Evolutionary conservation across 2,113 vertebrate species (phyloP), one percentile per base, ranked within the genome.

Genomic region (Sorex fumeus): DNA sequence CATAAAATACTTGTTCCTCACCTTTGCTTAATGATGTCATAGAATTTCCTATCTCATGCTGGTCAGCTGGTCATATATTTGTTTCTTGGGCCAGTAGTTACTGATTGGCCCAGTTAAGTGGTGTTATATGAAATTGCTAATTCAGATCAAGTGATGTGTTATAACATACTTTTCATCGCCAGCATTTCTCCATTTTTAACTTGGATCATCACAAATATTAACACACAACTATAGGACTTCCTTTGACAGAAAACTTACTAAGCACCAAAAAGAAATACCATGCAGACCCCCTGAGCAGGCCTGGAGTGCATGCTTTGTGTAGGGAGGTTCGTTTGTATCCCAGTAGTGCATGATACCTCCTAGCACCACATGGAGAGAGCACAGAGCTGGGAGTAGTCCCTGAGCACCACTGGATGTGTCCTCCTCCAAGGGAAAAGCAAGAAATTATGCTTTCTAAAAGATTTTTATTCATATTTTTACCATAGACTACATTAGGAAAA

Each of bases 151-250:
- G 25, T 34, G 23, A 28, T 25, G 7, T 13, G 23, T 2, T 64
- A 34, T 66, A 45, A 36, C 43, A 60, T 30, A 50, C 4, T 10
- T 32, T 21, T 62, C 78, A 84, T 6, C 3, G 2, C 2, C n/a
- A 72, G 12, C 43, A 30, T 79, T 94, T 76, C 76, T 50, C 13
- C 47, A 50, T 50, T 50, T 50, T 50, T 50, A 50, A 50, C 47
- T 53, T 84, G 23, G 87, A 87, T 89, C 78, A 47, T 72, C 69
- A 74, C 16, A 84, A 87, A 82, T 86, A 50, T 74, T 16, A 91
- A 79, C 13, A 67, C 27, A 30, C 11, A 89, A 60, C 23, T 36
- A 19, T 27, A 76, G n/a, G 45, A 4, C 18, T 60, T 60, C 57
- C 50, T 60, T 81, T 82, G 40, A 76, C 21, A 25, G 47, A 53